These are phyloP conservation scores for Alaudala cheleensis DNA, from an alignment of 2,113 vertebrate genomes.

Conservation along the genomic window DNA sequence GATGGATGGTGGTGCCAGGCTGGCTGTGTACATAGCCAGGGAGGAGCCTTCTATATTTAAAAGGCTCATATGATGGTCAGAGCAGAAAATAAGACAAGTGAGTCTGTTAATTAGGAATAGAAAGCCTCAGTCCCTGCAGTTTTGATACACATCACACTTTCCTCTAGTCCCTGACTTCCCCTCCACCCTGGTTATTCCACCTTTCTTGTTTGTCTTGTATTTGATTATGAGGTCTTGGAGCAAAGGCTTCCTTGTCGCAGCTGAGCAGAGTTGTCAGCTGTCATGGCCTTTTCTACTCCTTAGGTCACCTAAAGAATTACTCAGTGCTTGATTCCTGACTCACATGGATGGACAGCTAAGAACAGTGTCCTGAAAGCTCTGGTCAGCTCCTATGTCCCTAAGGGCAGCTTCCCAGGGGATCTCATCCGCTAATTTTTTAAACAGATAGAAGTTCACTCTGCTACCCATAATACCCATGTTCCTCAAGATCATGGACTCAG, in stretches of 20 bases:
- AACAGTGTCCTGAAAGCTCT: neutral
- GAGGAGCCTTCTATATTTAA: conserved; percentile 44
- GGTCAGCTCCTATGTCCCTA: neutral
- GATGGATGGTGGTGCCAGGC: neutral
- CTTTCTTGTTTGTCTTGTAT: neutral
- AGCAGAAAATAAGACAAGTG: conserved; percentile 44
- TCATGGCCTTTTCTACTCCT: neutral
- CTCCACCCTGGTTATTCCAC: neutral
- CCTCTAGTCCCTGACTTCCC: neutral
- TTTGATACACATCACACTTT: conserved; percentile 4
- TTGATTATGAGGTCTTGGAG: neutral
- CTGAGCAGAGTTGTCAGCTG: neutral
- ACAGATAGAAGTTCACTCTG: neutral
- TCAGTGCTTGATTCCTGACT: neutral
- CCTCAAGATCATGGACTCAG: neutral
- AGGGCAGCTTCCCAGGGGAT: neutral
- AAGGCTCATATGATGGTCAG: conserved; percentile 1
- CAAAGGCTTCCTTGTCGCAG: neutral
- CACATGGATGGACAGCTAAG: neutral
- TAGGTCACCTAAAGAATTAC: neutral
- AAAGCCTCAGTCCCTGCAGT: conserved; percentile 14
- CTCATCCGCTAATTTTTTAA: neutral
- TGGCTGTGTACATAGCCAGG: conserved; percentile 36
- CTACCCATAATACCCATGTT: neutral
- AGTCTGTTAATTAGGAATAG: conserved; percentile 36